Percentiles rank a stretch among this genome's conserved stretches.
Evolutionary conservation across 2,888 invertebrate genomes (phyloP).

Genomic region (Halocaridina rubra): DNA sequence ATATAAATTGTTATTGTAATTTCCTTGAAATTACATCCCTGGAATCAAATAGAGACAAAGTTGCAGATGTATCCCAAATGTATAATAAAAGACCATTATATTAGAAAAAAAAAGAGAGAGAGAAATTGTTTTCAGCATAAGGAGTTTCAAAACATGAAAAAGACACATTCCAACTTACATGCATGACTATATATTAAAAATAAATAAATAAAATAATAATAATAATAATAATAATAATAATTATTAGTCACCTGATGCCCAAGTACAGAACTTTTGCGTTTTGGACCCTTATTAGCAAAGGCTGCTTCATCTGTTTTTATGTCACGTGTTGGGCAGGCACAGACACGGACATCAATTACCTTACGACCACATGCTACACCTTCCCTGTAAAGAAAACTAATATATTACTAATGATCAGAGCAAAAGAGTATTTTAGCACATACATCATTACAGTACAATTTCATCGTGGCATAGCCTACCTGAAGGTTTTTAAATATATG

Average conservation of each 20-base stretch:
- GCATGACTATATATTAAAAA: neutral
- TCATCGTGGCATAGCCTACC: no score
- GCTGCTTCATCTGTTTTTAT: constrained; percentile 52
- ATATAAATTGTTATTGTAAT: no score
- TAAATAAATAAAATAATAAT: neutral
- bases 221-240: neutral
- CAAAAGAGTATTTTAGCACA: no score
- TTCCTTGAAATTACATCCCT: no score
- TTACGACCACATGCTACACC: constrained; percentile 47
- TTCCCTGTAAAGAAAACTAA: neutral
- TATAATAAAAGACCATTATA: neutral
- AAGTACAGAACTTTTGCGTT: constrained; percentile 19
- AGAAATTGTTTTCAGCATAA: no score
- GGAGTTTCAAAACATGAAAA: no score
- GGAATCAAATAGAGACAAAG: no score
- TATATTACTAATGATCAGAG: no score
- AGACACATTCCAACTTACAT: no score
- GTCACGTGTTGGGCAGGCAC: constrained; percentile 62
- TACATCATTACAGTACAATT: no score
- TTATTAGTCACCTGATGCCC: neutral
- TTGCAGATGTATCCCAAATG: neutral
- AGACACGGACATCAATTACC: constrained; percentile 60
- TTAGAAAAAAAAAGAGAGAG: neutral
- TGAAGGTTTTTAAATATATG: no score
- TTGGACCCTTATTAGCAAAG: constrained; percentile 19